Conservation (phyloP, 2,797 vertebrate species). For the Acanthurus leucopareius region DNA sequence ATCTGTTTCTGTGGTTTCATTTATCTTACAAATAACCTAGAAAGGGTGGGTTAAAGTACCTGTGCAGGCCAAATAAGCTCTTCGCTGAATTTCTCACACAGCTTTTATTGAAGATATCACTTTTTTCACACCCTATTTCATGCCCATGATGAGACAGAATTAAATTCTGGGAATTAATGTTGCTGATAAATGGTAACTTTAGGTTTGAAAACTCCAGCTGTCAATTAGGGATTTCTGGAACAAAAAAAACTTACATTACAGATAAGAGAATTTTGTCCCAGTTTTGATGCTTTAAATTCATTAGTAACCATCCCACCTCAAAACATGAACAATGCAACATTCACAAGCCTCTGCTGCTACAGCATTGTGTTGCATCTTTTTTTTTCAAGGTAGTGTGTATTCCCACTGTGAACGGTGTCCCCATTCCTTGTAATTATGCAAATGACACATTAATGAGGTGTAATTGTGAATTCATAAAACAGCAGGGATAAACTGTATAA, state of each 20-base stretch:
- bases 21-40: conserved; percentile 89
- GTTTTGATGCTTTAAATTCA: conserved; percentile 52
- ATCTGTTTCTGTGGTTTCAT: conserved; percentile 89
- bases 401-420: conserved; percentile 84
- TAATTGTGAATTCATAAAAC: conserved; percentile 91
- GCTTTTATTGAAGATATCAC: conserved; percentile 57
- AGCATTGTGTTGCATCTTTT: conserved; percentile 50
- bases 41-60: conserved; percentile 82
- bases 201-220: conserved; percentile 44
- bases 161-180: conserved; percentile 61
- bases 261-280: conserved; percentile 38
- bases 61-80: conserved; percentile 77
- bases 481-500: conserved; percentile 88
- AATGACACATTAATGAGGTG: conserved; percentile 90
- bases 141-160: conserved; percentile 61
- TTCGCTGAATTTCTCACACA: conserved; percentile 53
- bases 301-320: conserved; percentile 50
- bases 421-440: conserved; percentile 89
- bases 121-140: conserved; percentile 65
- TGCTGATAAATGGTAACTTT: conserved; percentile 47
- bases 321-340: conserved; percentile 49
- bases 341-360: conserved; percentile 37
- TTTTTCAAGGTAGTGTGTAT: conserved; percentile 71
- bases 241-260: background rate
- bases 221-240: conserved; percentile 27